These are phyloP conservation scores for Stramonita haemastoma DNA, from an alignment of 2,888 invertebrate species.

Conservation along the genomic window DNA sequence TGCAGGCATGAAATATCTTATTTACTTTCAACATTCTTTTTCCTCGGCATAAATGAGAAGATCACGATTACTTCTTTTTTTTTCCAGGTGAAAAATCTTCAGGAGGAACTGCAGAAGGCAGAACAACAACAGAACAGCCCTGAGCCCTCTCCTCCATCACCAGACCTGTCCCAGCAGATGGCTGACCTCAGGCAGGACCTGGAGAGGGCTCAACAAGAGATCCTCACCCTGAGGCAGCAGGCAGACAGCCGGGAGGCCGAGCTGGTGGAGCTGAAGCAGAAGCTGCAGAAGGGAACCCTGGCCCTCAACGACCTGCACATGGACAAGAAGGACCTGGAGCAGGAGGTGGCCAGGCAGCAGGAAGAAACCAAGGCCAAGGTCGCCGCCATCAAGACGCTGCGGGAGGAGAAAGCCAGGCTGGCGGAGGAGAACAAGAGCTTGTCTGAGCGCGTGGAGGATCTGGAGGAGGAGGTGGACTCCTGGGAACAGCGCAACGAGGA, in stretches of 20 bases:
- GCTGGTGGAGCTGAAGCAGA: constrained; percentile 61
- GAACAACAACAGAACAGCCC: background rate
- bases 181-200: constrained; percentile 60
- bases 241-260: constrained; percentile 49
- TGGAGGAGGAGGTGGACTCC: constrained; percentile 54
- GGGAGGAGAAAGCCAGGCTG: constrained; percentile 51
- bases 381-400: constrained; percentile 56
- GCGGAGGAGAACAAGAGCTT: constrained; percentile 48
- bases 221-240: constrained; percentile 41
- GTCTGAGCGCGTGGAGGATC: constrained; percentile 52
- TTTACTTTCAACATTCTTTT: background rate
- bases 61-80: background rate
- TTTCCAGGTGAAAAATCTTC: constrained; percentile 32
- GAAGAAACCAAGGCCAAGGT: constrained; percentile 56
- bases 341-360: constrained; percentile 53
- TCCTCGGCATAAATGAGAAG: too few relatives aligned
- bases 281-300: constrained; percentile 63
- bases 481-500: constrained; percentile 52
- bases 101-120: constrained; percentile 41
- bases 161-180: background rate
- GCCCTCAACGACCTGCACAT: constrained; percentile 72
- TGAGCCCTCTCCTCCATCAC: background rate
- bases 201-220: constrained; percentile 52
- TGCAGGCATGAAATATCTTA: too few relatives aligned
- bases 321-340: constrained; percentile 70